Base-by-base conservation (phyloP, 2,888 invertebrate genomes). In the Augiades crinisus region DNA sequence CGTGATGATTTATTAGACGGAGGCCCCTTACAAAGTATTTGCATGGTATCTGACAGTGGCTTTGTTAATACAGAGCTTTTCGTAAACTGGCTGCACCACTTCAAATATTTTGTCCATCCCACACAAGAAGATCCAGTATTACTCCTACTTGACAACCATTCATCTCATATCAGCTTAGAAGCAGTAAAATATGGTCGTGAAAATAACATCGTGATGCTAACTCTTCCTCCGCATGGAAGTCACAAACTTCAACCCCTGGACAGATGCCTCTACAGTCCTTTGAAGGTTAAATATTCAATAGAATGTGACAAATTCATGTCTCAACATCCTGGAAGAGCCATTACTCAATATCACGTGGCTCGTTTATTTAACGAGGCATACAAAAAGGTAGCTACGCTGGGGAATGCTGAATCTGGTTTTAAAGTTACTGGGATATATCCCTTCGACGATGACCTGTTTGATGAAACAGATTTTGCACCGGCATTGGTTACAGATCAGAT, bases 1-100 rank as follows among this genome's bases (percentile, higher is more conserved):
- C 60, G 17, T 55, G 51, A 6, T 49, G 16, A 63, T 24, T 50
- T 69, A 27, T 34, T 66, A 16, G 56, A 67, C 41, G 62, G 61
- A 31, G 65, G 63, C 41, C 69, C 68, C 27, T 47, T 58, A 30
- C 63, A 62, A 37, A 53, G 63, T 27, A 60, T 67, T 37, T 52
- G 54, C 27, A 58, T 65, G 57, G 58, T 58, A 33, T 63, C 62
- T 40, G 60, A 63, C 27, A 49, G 59, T n/a, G 65, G 67, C 13
- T 69, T 62, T 55, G 66, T 70, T 3, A 67, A 64, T 17, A 17
- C 36, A 44, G 59, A 22, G 54, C 62, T 10, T 44, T 66, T 12
- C 69, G 64, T 64, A 12, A 46, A 62, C 33, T 68, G 61, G 61
- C 49, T 71, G 33, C 16, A 47, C 16, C 65, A 70, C 47, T 70